phyloP scores from a whole-genome alignment of 2,797 vertebrate genomes.

The Poeciliopsis presidionis region DNA sequence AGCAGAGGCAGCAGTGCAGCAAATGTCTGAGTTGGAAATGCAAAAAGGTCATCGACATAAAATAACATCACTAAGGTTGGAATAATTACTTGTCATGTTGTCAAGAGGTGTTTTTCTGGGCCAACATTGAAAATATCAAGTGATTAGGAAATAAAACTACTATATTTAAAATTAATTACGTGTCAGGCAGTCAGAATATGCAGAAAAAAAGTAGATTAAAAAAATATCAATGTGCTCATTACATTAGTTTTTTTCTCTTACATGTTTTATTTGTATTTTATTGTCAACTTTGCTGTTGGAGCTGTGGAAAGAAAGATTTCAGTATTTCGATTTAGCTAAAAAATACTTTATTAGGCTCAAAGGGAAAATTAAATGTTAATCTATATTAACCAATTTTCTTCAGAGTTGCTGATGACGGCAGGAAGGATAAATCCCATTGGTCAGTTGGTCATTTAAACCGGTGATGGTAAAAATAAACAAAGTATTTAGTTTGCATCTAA shows the following conservation, averaged over 20 bases:
- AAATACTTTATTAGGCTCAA: neutral
- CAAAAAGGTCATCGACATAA: neutral
- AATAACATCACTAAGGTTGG: neutral
- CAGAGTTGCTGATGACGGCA: neutral
- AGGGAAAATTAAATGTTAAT: neutral
- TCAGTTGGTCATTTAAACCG: neutral
- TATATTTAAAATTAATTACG: neutral
- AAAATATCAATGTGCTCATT: neutral
- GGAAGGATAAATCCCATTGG: neutral
- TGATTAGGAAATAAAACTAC: neutral
- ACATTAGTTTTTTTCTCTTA: neutral
- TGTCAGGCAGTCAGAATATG: neutral
- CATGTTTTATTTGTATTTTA: neutral
- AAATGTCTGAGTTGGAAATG: neutral
- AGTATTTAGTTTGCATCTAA: neutral
- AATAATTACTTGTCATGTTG: conserved; percentile 3
- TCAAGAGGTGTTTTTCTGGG: neutral
- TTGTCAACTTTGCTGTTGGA: neutral
- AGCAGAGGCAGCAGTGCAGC: neutral
- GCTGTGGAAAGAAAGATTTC: neutral
- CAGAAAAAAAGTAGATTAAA: neutral
- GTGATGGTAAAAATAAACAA: neutral
- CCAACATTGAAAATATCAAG: neutral
- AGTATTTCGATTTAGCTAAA: neutral
- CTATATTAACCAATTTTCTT: neutral